Conservation (phyloP, 2,888 invertebrate species). For the Sphaerophoria taeniata region DNA sequence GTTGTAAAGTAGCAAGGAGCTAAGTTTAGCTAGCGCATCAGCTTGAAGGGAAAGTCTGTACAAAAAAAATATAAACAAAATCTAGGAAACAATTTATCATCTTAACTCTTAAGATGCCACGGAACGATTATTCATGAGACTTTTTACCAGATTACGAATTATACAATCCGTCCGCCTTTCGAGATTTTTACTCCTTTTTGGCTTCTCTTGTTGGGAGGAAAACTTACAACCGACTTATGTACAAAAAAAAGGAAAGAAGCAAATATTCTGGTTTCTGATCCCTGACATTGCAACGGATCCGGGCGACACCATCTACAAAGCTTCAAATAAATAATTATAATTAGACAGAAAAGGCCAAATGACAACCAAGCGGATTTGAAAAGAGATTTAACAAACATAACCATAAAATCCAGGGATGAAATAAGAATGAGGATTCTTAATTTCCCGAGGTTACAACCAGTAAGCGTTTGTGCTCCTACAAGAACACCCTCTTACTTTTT, state of each 20-base stretch:
- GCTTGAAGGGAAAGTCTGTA: neutral
- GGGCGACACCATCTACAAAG: constrained; percentile 49
- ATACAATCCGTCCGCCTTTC: constrained; percentile 15
- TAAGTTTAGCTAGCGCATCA: constrained; percentile 26
- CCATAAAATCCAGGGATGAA: constrained; percentile 68
- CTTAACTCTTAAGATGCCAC: constrained; percentile 65
- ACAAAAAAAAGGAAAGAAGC: constrained; percentile 1
- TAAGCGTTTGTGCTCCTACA: neutral
- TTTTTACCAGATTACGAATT: constrained; percentile 67
- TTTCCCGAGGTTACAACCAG: constrained; percentile 22
- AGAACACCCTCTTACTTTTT: neutral
- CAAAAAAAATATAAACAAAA: constrained; percentile 13
- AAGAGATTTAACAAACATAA: constrained; percentile 58
- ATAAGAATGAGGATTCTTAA: constrained; percentile 69
- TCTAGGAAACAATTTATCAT: constrained; percentile 67
- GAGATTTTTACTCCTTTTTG: neutral
- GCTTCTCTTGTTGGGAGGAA: too few relatives aligned
- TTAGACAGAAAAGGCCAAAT: neutral
- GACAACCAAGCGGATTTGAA: constrained; percentile 15
- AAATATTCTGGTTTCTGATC: constrained; percentile 61
- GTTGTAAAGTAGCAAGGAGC: neutral
- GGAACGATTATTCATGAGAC: constrained; percentile 70
- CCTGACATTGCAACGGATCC: constrained; percentile 67
- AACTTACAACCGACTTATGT: constrained; percentile 18
- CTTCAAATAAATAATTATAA: constrained; percentile 69